Evolutionary conservation across 2,113 vertebrate species (phyloP).

Genomic region (Catharus bicknelli): DNA sequence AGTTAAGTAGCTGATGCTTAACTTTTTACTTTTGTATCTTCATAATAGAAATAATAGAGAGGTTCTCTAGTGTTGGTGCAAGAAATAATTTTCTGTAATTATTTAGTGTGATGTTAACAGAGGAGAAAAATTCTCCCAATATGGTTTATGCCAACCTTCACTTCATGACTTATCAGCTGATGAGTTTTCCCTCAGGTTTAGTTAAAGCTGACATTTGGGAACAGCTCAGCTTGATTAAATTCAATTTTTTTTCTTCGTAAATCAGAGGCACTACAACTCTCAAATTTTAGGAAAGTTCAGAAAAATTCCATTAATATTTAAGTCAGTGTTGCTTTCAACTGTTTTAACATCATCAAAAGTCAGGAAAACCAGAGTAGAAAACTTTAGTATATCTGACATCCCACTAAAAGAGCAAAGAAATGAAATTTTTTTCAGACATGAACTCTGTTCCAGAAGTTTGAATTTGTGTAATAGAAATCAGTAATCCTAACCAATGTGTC

Average conservation of each 20-base stretch:
- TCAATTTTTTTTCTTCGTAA: neutral
- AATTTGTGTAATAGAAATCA: neutral
- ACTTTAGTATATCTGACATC: neutral
- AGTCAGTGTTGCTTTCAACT: neutral
- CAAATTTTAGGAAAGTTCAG: neutral
- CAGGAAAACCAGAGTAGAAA: neutral
- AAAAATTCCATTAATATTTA: neutral
- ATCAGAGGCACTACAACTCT: fast-evolving
- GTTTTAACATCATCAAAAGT: neutral
- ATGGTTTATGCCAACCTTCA: fast-evolving
- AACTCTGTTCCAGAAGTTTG: neutral
- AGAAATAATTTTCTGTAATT: neutral
- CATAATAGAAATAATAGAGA: neutral
- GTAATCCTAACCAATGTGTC: neutral
- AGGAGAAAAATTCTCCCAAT: neutral
- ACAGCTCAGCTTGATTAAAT: neutral
- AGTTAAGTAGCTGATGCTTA: neutral
- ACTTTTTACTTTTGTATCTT: neutral
- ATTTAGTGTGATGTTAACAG: neutral
- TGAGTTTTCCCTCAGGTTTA: neutral
- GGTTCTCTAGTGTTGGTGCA: neutral
- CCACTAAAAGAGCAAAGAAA: neutral
- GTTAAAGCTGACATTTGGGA: neutral
- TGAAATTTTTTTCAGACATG: neutral
- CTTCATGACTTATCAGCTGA: neutral